Conservation (phyloP, 2,888 invertebrate genomes). For the Erpobdella octoculata region DNA sequence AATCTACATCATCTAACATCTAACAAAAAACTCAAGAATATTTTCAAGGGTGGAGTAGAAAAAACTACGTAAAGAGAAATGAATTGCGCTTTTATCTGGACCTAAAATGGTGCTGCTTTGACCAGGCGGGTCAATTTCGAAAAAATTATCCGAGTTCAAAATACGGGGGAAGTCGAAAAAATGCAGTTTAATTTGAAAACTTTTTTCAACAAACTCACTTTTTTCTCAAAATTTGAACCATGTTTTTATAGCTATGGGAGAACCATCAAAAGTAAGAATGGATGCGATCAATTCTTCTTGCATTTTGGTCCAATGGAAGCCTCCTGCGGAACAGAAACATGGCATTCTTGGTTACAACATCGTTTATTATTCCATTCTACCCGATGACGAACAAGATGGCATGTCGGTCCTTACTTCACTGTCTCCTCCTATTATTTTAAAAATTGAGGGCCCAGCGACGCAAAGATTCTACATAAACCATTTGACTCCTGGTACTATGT, state of each 20-base stretch:
- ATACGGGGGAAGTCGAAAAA: too few species aligned
- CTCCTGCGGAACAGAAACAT: constrained; percentile 85
- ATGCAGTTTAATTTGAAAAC: too few species aligned
- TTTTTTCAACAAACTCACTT: too few species aligned
- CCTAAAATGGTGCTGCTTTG: too few species aligned
- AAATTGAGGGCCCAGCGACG: constrained; percentile 37
- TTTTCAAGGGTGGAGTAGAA: too few species aligned
- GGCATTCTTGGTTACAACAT: constrained; percentile 45
- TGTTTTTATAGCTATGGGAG: constrained; percentile 78
- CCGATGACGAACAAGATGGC: constrained; percentile 72
- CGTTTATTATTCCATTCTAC: constrained; percentile 52
- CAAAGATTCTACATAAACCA: constrained; percentile 65
- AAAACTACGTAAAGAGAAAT: too few species aligned
- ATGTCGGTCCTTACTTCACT: constrained; percentile 64
- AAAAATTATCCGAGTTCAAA: too few species aligned
- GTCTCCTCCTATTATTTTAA: background rate
- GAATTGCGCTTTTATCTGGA: too few species aligned
- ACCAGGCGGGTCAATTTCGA: too few species aligned
- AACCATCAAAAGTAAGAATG: constrained; percentile 87
- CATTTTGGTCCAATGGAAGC: constrained; percentile 81
- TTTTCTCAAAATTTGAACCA: too few species aligned
- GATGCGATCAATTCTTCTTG: constrained; percentile 79
- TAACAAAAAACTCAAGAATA: too few species aligned
- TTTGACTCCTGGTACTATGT: constrained; percentile 89
- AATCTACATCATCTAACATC: too few species aligned